Conservation (phyloP, 2,113 vertebrate genomes). For the Pogona vitticeps region DNA sequence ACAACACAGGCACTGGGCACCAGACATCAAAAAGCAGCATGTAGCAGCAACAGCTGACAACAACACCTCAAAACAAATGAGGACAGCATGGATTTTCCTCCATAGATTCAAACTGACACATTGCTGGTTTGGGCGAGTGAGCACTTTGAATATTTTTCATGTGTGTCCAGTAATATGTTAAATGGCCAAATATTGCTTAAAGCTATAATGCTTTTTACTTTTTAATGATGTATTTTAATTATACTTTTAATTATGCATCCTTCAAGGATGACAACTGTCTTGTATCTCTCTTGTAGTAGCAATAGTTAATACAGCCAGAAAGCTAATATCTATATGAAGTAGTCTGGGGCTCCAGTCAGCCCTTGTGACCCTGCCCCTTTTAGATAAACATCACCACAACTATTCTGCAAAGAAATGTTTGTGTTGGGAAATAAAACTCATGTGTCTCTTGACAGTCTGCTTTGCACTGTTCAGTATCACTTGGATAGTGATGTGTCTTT, state of each 20-base stretch:
- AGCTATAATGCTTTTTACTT: background rate
- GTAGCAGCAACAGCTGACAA: too few species aligned
- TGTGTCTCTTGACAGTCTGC: background rate
- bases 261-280: background rate
- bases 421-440: constrained; percentile 28
- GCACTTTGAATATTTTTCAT: too few species aligned
- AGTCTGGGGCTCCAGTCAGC: background rate
- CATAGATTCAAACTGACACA: too few species aligned
- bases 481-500: background rate
- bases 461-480: background rate
- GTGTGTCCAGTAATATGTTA: too few species aligned
- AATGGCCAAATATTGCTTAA: background rate
- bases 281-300: accelerated
- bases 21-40: too few species aligned
- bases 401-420: background rate
- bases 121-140: too few species aligned
- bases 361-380: background rate
- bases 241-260: background rate
- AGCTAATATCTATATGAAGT: background rate
- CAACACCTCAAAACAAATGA: too few species aligned
- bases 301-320: background rate
- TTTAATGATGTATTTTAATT: too few species aligned
- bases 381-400: background rate
- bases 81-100: too few species aligned
- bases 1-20: too few species aligned